phyloP scores from a whole-genome alignment of 1,140 invertebrate species.

The Scaptomyza montana region DNA sequence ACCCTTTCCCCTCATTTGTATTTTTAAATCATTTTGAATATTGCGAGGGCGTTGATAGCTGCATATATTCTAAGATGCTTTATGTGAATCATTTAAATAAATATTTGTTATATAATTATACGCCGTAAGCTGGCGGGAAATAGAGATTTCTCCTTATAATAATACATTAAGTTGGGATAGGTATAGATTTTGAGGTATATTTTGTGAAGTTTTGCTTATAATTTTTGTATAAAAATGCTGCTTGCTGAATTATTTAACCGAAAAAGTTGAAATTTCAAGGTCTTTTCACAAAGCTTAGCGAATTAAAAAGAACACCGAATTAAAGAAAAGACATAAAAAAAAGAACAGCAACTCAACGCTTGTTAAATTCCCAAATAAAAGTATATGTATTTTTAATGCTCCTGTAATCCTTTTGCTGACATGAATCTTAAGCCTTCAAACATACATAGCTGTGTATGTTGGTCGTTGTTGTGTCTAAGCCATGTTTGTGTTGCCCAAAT shows the following conservation, averaged over 20 bases:
- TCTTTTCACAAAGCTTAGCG: conserved; percentile 9
- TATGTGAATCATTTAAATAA: conserved; percentile 39
- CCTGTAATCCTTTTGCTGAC: conserved; percentile 80
- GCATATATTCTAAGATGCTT: conserved; percentile 26
- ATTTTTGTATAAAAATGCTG: not conserved
- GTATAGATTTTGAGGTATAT: too few species aligned
- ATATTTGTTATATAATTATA: conserved; percentile 57
- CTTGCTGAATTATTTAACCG: not conserved
- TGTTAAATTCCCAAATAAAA: conserved; percentile 34
- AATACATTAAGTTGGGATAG: too few species aligned
- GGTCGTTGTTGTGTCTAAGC: conserved; percentile 29
- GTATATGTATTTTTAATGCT: conserved; percentile 62
- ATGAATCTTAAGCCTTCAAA: conserved; percentile 70
- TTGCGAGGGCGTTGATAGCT: conserved; percentile 53
- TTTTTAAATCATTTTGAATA: conserved; percentile 14
- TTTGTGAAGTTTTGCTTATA: too few species aligned
- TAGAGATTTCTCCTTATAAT: too few species aligned
- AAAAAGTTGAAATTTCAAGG: conserved; percentile 18
- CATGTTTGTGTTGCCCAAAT: conserved; percentile 40
- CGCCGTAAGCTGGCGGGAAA: not conserved
- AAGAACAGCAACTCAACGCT: conserved; percentile 26
- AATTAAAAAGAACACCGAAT: conserved; percentile 8
- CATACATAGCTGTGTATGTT: conserved; percentile 17
- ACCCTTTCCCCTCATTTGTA: conserved; percentile 40
- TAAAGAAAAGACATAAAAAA: conserved; percentile 6